Evolutionary conservation across 2,888 invertebrate species (phyloP).

Genomic region (Mechanitis mazaeus): DNA sequence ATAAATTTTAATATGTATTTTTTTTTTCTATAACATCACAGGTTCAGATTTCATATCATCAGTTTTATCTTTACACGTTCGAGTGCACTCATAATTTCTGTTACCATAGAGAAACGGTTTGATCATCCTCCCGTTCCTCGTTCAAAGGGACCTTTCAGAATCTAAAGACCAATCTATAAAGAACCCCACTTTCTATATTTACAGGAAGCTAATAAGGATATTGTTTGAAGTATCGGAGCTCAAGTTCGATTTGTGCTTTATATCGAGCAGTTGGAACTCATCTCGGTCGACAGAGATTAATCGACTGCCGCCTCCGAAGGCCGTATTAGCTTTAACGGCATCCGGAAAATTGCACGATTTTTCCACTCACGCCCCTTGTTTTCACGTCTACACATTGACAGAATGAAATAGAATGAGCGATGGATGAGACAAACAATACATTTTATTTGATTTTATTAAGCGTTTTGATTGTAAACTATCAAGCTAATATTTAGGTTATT

Average conservation of each 20-base stretch:
- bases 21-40: conserved; percentile 4
- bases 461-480: neutral
- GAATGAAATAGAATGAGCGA: conserved; percentile 47
- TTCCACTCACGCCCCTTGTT: conserved; percentile 62
- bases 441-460: conserved; percentile 12
- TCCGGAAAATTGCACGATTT: conserved; percentile 71
- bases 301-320: conserved; percentile 59
- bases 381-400: conserved; percentile 58
- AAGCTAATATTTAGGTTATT: too few relatives aligned
- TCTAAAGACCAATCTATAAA: conserved; percentile 37
- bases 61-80: conserved; percentile 49
- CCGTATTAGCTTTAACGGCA: conserved; percentile 71
- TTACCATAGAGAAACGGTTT: conserved; percentile 43
- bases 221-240: conserved; percentile 45
- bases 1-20: conserved; percentile 1
- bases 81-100: conserved; percentile 52
- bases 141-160: conserved; percentile 47
- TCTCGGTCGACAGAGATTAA: conserved; percentile 71
- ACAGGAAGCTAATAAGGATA: conserved; percentile 43
- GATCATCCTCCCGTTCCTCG: conserved; percentile 43
- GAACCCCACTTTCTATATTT: conserved; percentile 36
- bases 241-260: conserved; percentile 50
- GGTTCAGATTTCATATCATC: conserved; percentile 14
- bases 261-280: conserved; percentile 57
- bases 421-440: conserved; percentile 30